Base-by-base conservation (phyloP, 2,888 invertebrate genomes). In the Miltochrista miniata region DNA sequence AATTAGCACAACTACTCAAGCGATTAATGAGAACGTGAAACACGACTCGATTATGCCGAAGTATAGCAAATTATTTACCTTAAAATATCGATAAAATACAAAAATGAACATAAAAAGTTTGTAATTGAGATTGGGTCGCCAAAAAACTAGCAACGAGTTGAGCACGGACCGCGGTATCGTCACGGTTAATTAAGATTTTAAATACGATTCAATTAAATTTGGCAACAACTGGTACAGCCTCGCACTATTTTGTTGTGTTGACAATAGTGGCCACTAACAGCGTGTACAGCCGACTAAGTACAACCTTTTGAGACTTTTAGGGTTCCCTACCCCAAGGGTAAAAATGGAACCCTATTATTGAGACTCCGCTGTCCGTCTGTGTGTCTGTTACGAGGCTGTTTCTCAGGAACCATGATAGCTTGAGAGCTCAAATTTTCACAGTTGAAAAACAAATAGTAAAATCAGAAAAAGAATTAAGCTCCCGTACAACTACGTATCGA, bases 1-100 rank as follows among this genome's bases (percentile, higher is more conserved):
- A 90, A 87, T 86, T 85, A 86, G 87, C 86, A 77, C 87, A 85
- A 79, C 87, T 83, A 87, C 76, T 89, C 85, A 83, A 88, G 74
- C 90, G 88, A 70, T 82, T 89, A 90, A 90, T 89, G 81, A 85
- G 85, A 88, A 85, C 87, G 83, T 80, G 87, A 87, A 89, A 87
- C 82, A 76, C 81, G 83, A 87, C 75, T 72, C 82, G 74, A 68
- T 69, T 70, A 81, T 81, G 78, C 74, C 73, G 81, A 79, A 81
- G 78, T 81, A 82, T 76, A 78, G 75, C 80, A 84, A 87, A 85
- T 84, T 83, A 84, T 85, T 76, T 75, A 76, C 80, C 80, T 83
- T 82, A 77, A 86, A 85, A 84, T 83, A 83, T 79, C 79, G 74
- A 78, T 81, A 82, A 82, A 86, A 76, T 75, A 68, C 54, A 55